phyloP scores from a whole-genome alignment of 2,113 vertebrate genomes.

The Callipepla squamata region DNA sequence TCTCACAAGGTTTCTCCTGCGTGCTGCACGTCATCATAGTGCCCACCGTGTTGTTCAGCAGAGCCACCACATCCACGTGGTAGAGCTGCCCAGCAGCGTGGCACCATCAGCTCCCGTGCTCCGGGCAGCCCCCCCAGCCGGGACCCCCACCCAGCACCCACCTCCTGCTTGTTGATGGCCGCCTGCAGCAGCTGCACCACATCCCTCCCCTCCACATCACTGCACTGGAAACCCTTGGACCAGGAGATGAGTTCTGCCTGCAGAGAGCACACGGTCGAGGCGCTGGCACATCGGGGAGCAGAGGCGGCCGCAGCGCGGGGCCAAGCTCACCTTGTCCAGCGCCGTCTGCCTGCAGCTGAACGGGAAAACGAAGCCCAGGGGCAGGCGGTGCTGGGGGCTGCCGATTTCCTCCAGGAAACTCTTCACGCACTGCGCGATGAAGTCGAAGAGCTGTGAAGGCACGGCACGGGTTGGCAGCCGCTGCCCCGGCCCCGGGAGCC shows the following conservation, averaged over 20 bases:
- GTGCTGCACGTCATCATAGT: constrained; percentile 86
- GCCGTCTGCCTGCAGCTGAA: constrained; percentile 83
- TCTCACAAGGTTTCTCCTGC: constrained; percentile 75
- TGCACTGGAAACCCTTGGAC: constrained; percentile 88
- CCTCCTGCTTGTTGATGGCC: constrained; percentile 80
- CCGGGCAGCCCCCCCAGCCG: not conserved
- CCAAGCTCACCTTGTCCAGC: constrained; percentile 82
- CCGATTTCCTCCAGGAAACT: constrained; percentile 70
- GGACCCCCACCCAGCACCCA: constrained; percentile 19
- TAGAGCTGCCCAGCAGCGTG: constrained; percentile 59
- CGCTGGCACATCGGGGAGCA: rapidly evolving
- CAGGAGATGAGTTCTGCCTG: constrained; percentile 88
- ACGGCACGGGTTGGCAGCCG: not conserved
- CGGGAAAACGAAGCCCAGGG: constrained; percentile 88
- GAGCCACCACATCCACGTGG: constrained; percentile 78
- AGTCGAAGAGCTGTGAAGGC: constrained; percentile 85
- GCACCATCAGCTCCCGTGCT: rapidly evolving
- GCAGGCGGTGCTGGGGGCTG: constrained; percentile 51
- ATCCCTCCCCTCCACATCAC: constrained; percentile 82
- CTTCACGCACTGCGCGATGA: constrained; percentile 80
- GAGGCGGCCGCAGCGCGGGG: rapidly evolving
- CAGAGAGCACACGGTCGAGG: rapidly evolving
- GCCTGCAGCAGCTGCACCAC: constrained; percentile 83
- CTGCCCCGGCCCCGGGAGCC: not conserved
- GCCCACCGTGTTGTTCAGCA: constrained; percentile 88